Evolutionary conservation across 2,888 invertebrate species (phyloP).

Genomic region (Dendrolimus pini): DNA sequence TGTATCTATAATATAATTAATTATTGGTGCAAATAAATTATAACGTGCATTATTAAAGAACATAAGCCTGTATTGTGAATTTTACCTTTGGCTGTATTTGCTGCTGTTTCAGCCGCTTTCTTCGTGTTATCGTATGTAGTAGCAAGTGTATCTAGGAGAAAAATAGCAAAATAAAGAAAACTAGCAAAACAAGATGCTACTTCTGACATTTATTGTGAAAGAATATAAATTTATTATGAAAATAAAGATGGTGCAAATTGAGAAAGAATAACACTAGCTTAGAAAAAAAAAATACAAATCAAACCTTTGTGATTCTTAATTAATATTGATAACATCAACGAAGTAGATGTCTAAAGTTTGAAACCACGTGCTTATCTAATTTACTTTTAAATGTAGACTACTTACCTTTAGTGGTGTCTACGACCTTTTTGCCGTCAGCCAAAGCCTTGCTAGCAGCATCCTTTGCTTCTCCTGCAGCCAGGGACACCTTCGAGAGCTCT

Average conservation of each 20-base stretch:
- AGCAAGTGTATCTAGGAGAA: slow-evolving; percentile 52
- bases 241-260: no score
- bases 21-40: slow-evolving; percentile 16
- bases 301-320: background rate
- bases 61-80: slow-evolving; percentile 3
- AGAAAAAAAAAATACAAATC: background rate
- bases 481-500: slow-evolving; percentile 64
- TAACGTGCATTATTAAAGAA: slow-evolving; percentile 13
- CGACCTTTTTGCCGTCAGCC: slow-evolving; percentile 66
- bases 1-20: slow-evolving; percentile 33
- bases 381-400: background rate
- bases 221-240: no score
- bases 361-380: no score
- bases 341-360: no score
- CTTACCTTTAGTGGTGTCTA: slow-evolving; percentile 66
- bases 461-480: slow-evolving; percentile 65
- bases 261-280: no score
- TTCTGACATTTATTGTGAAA: background rate
- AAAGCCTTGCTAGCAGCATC: slow-evolving; percentile 61
- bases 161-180: slow-evolving; percentile 12
- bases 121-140: slow-evolving; percentile 62
- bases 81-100: slow-evolving; percentile 60
- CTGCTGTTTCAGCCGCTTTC: slow-evolving; percentile 65
- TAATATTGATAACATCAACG: background rate
- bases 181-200: slow-evolving; percentile 10